phyloP scores from a whole-genome alignment of 2,797 vertebrate genomes.

The Gymnopithys bicolor region DNA sequence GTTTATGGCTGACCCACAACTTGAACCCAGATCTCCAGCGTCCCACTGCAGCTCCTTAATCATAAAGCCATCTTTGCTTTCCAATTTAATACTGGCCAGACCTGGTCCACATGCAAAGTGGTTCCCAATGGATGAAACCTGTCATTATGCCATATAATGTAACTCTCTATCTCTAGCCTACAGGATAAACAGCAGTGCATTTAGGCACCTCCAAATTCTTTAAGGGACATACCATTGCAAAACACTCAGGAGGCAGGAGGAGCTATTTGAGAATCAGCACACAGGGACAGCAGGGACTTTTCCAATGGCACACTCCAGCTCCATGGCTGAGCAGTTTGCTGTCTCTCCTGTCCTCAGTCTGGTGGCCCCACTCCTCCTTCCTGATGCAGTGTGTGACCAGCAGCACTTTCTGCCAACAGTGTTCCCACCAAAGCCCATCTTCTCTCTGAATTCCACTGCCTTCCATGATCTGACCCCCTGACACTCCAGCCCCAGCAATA shows the following conservation, averaged over 20 bases:
- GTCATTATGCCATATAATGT: constrained; percentile 49
- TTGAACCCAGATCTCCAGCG: constrained; percentile 64
- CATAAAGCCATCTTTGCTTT: constrained; percentile 60
- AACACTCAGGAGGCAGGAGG: neutral
- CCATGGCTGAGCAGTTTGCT: neutral
- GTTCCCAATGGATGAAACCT: constrained; percentile 21
- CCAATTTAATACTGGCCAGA: constrained; percentile 66
- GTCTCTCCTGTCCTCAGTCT: neutral
- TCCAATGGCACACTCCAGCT: neutral
- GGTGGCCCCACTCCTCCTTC: neutral
- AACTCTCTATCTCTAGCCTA: constrained; percentile 42
- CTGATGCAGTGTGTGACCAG: neutral
- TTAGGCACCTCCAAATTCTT: constrained; percentile 12
- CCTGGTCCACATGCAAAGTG: constrained; percentile 60
- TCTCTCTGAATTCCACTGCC: neutral
- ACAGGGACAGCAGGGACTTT: neutral
- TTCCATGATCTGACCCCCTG: fast-evolving
- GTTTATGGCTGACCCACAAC: constrained; percentile 67
- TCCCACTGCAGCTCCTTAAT: constrained; percentile 63
- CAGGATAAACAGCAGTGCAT: constrained; percentile 58
- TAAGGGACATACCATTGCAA: neutral
- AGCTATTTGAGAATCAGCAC: neutral
- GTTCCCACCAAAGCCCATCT: neutral
- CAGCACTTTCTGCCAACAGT: neutral
- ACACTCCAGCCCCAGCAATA: neutral